Evolutionary conservation across 2,113 vertebrate species (phyloP).

Genomic region (Scalopus aquaticus): DNA sequence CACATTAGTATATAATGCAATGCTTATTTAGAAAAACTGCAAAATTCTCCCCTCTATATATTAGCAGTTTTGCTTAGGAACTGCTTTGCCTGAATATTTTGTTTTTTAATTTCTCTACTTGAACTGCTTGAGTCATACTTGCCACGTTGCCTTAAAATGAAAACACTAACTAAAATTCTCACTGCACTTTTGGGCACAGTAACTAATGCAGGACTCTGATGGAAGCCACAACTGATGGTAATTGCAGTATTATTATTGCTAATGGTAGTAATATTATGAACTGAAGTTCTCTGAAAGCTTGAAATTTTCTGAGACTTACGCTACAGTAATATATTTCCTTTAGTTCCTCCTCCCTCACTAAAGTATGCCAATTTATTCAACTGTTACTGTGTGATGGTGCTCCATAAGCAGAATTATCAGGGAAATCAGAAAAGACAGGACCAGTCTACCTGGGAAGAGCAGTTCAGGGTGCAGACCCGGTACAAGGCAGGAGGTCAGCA

Average conservation of each 20-base stretch:
- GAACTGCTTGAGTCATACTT: too few relatives aligned
- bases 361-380: not conserved
- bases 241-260: not conserved
- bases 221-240: not conserved
- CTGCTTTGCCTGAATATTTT: too few relatives aligned
- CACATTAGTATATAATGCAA: too few relatives aligned
- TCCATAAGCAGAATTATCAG: not conserved
- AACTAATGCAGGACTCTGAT: not conserved
- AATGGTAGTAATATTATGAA: not conserved
- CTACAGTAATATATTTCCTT: not conserved
- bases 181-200: not conserved
- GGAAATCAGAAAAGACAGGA: too few relatives aligned
- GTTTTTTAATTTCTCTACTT: too few relatives aligned
- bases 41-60: too few relatives aligned
- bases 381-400: accelerated
- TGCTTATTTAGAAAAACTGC: too few relatives aligned
- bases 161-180: not conserved
- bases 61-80: too few relatives aligned
- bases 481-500: not conserved
- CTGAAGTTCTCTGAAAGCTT: not conserved
- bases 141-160: too few relatives aligned
- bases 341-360: not conserved
- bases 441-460: too few relatives aligned
- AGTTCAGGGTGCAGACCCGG: not conserved
- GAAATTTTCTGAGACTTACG: not conserved